Base-by-base conservation (phyloP, 2,888 invertebrate species). In the Ypsolopha scabrella region DNA sequence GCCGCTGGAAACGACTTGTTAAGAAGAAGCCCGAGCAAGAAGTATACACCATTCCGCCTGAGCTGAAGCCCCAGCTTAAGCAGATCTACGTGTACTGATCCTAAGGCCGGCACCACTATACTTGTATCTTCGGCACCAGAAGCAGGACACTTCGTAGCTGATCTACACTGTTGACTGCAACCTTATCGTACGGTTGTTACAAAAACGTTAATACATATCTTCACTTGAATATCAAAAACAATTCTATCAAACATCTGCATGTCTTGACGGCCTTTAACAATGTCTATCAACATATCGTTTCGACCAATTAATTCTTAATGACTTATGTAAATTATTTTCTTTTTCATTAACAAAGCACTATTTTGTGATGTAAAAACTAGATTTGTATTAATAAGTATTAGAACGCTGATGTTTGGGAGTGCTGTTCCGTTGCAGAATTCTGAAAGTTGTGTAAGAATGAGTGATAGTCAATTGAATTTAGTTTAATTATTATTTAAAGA, bases 11-110 rank as follows among this genome's bases (percentile, higher is more conserved):
- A 79, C 91, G 94, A 70, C 88, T 94, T 65, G 94, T 94, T 61
- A 93, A 93, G 77, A 92, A 92, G 89, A 94, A 94, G 88, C 91
- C 93, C 59, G 90, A 91, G 71, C 91, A 92, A 77, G 93, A 94
- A 73, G 90, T 91, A 60, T 93, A 93, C 86, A 91, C 92, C 78
- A 94, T 95, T 88, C 94, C 94, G 64, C 93, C 94, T 54, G 94
- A 94, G 87, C 88, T 94, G 68, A 93, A 93, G 78, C 94, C 94
- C 63, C 94, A 95, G 87, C 89, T 95, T 63, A 94, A 94, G 86
- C 92, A 94, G 75, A 95, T 95, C 72, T 95, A 94, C 81, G 94
- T 95, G 75, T 95, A 94, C 86, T 94, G 88, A 88, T 53, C 63
- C 57, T 50, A 51, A 6, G 6, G 37, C 7, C 41, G 1, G n/a